Percentiles rank a stretch among this genome's conserved stretches.
Conservation (phyloP, 2,797 vertebrate species). For the Channallabes apus region DNA sequence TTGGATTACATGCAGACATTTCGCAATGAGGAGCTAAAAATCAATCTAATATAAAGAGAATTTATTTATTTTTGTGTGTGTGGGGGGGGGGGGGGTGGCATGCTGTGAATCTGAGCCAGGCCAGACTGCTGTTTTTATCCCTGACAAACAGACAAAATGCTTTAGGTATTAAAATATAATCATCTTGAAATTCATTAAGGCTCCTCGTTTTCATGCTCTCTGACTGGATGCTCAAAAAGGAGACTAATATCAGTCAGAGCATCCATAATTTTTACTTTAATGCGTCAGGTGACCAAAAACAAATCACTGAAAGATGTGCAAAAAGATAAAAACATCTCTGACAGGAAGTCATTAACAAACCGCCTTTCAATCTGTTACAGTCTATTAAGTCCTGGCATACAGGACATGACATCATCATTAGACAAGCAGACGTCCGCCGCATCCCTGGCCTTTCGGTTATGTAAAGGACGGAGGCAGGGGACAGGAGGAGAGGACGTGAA, state of each 20-base stretch:
- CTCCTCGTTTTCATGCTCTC: not conserved
- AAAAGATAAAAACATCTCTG: not conserved
- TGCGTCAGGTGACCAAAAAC: not conserved
- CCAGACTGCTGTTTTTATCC: not conserved
- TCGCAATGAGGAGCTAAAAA: conserved; percentile 8
- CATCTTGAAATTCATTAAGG: not conserved
- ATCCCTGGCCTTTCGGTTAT: not conserved
- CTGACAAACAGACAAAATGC: no score
- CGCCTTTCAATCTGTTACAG: not conserved
- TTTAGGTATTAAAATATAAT: not conserved
- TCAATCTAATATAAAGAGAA: not conserved
- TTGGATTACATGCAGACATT: conserved; percentile 50
- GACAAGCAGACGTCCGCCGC: not conserved
- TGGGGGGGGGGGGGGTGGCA: no score
- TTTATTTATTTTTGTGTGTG: not conserved
- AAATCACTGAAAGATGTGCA: not conserved
- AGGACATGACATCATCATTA: not conserved
- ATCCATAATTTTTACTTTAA: not conserved
- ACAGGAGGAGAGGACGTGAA: not conserved
- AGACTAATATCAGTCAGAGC: not conserved
- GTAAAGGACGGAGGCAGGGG: not conserved
- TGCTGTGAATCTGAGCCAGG: not conserved
- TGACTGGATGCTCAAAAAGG: not conserved
- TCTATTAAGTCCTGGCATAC: not conserved
- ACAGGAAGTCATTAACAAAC: not conserved